Evolutionary conservation across 2,888 invertebrate genomes (phyloP).

Genomic region (Spodoptera picta): DNA sequence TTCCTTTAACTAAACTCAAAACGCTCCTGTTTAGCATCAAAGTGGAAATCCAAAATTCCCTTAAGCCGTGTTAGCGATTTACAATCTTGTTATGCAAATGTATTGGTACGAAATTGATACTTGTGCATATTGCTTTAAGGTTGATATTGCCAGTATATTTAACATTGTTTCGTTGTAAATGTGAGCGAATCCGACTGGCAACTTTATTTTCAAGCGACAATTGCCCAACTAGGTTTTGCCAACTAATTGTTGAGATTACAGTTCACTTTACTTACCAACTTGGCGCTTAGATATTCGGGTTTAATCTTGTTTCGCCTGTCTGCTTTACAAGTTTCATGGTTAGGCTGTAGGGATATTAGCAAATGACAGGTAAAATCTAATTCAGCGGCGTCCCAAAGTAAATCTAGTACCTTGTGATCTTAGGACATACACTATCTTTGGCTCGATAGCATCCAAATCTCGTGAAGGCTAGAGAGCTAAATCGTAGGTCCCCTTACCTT

Average conservation of each 20-base stretch:
- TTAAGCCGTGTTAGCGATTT: slow-evolving; percentile 80
- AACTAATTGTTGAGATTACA: slow-evolving; percentile 84
- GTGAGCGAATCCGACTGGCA: slow-evolving; percentile 73
- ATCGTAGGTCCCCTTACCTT: no score
- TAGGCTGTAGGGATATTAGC: slow-evolving; percentile 9
- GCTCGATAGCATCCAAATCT: no score
- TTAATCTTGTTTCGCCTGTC: slow-evolving; percentile 59
- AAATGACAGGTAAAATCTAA: slow-evolving; percentile 5
- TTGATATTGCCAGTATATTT: slow-evolving; percentile 41
- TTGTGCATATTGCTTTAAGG: slow-evolving; percentile 49
- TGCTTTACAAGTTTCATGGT: slow-evolving; percentile 25
- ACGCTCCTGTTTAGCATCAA: slow-evolving; percentile 81
- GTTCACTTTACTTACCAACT: slow-evolving; percentile 70
- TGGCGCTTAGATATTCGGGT: slow-evolving; percentile 67
- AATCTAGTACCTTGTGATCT: not conserved
- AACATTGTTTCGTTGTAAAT: slow-evolving; percentile 65
- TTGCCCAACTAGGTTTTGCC: slow-evolving; percentile 82
- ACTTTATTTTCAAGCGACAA: slow-evolving; percentile 85
- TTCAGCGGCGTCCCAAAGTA: not conserved
- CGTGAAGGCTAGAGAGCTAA: no score
- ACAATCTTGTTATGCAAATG: slow-evolving; percentile 54
- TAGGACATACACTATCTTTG: not conserved
- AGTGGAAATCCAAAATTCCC: slow-evolving; percentile 84
- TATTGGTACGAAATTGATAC: slow-evolving; percentile 46
- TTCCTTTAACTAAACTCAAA: slow-evolving; percentile 78